Base-by-base conservation (phyloP, 1,140 invertebrate genomes). In the Paraescarpia echinospica region DNA sequence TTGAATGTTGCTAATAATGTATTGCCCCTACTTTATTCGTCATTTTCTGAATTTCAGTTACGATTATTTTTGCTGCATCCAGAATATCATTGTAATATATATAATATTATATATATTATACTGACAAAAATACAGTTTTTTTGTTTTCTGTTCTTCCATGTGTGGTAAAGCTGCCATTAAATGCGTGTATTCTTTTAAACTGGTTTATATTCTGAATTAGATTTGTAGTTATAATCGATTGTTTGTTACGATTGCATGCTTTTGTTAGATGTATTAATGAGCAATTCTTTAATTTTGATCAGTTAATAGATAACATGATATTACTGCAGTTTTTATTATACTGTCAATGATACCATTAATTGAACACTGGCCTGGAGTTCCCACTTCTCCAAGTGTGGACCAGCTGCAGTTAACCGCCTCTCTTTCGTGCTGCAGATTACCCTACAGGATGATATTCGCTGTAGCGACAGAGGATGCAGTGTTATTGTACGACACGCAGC, bases 401-500 rank as follows among this genome's bases (percentile, higher is more conserved):
- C 59, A 18, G 59, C 27, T 77, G 59, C 59, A 0, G 27, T 27
- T 77, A 77, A 77, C 22, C 59, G 8, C 27, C 59, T 0, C 9
- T 31, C 12, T 92, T 92, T 89, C 92, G 91, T 92, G 97, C 59
- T 97, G 97, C 94, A 96, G 97, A 89, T 95, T 98, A 89, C 98
- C 98, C 0, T 98, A 98, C 94, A 96, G 98, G 93, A 97, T 98
- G 96, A 96, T 99, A 35, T 98, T 99, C 95, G 98, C 98, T 8
- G 97, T 99, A 22, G 98, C 98, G 31, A 98, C 98, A 1, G 97
- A 98, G 94, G 97, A 97, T 94, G 97, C 98, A 33, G 97, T 99
- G 90, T 96, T 99, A 91, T 95, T 99, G 33, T 99, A 99, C 95
- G 99, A 99, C 95, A 99, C 98, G 14, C 98, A 99, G 95, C 98